A percentile compares a stretch with the other conserved stretches of the same genome.
Conservation (phyloP, 2,888 invertebrate genomes). For the Polia nebulosa region DNA sequence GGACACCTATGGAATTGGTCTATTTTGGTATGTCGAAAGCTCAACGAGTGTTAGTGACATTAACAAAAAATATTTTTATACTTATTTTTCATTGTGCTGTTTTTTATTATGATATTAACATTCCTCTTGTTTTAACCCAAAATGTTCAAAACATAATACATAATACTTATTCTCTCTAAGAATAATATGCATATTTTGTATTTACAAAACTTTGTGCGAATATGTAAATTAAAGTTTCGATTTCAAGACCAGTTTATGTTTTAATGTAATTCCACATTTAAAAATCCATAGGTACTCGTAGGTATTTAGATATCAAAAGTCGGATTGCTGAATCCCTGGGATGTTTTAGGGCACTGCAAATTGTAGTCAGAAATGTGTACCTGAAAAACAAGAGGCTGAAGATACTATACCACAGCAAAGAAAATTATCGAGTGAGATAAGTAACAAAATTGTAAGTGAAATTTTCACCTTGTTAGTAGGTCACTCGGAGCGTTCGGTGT, state of each 20-base stretch:
- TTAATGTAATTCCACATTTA: slow-evolving; percentile 29
- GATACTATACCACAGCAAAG: slow-evolving; percentile 32
- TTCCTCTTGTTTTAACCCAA: slow-evolving; percentile 37
- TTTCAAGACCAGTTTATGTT: slow-evolving; percentile 53
- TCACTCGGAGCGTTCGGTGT: no score
- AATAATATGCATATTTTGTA: slow-evolving; percentile 31
- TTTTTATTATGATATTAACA: slow-evolving; percentile 32
- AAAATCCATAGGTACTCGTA: not conserved
- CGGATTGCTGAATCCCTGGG: slow-evolving; percentile 15
- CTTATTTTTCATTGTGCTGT: slow-evolving; percentile 28
- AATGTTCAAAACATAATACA: slow-evolving; percentile 3
- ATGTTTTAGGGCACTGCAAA: slow-evolving; percentile 47
- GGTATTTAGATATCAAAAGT: not conserved
- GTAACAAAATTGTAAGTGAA: slow-evolving; percentile 27
- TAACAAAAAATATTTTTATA: slow-evolving; percentile 37
- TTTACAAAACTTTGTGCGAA: slow-evolving; percentile 53
- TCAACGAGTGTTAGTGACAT: slow-evolving; percentile 30
- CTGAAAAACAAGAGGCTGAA: slow-evolving; percentile 21
- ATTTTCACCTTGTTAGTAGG: not conserved
- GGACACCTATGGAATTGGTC: slow-evolving; percentile 23
- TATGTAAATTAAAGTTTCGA: slow-evolving; percentile 65
- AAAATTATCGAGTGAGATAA: slow-evolving; percentile 41
- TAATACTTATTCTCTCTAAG: slow-evolving; percentile 3
- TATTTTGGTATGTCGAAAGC: slow-evolving; percentile 22
- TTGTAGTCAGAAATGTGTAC: slow-evolving; percentile 9